These are phyloP conservation scores for Globicephala melas DNA, from an alignment of 2,113 vertebrate genomes.

Conservation along the genomic window DNA sequence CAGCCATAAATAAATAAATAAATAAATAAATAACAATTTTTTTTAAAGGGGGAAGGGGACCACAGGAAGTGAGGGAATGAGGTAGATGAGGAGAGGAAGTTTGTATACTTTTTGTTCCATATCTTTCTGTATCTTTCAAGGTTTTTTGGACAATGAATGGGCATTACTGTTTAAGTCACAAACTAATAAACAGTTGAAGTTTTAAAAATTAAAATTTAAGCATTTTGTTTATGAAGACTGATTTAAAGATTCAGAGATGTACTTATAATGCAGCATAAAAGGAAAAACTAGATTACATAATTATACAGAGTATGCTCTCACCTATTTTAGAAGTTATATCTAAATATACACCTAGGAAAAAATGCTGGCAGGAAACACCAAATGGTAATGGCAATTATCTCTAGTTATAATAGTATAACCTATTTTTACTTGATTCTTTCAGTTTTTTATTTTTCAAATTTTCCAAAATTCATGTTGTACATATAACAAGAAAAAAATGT, in stretches of 20 bases:
- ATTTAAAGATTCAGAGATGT: background rate
- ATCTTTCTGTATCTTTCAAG: background rate
- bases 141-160: background rate
- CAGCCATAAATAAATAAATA: no score
- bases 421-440: background rate
- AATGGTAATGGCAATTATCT: background rate
- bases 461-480: background rate
- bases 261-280: background rate
- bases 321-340: constrained; percentile 15
- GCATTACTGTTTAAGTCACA: background rate
- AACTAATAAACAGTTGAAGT: background rate
- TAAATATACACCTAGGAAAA: constrained; percentile 12
- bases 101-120: background rate
- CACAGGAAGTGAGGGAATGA: background rate
- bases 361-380: background rate
- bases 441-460: constrained; percentile 11
- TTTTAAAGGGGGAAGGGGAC: background rate
- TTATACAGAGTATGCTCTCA: background rate
- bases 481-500: constrained; percentile 17
- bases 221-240: constrained; percentile 1
- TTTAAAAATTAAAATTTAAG: constrained; percentile 17
- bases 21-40: background rate
- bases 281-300: background rate
- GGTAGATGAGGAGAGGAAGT: background rate
- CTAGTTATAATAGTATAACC: background rate